Percentiles rank a stretch among this genome's conserved stretches.
These are phyloP conservation scores for Gnathonemus echidnorhynchus DNA, from an alignment of 2,113 vertebrate genomes.

Conservation along the genomic window DNA sequence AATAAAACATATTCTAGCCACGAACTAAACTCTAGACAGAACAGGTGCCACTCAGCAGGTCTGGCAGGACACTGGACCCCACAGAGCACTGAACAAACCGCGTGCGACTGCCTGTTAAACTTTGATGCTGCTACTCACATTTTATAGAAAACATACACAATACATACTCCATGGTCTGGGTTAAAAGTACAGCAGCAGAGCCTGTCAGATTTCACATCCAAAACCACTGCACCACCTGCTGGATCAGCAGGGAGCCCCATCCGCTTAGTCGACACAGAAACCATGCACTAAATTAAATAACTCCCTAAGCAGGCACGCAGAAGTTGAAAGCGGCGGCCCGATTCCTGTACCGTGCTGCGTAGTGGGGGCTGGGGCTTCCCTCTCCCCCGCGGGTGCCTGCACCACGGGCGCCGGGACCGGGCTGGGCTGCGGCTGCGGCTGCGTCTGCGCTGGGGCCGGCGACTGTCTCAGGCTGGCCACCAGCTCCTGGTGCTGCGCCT, in stretches of 20 bases:
- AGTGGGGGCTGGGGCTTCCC: conserved; percentile 44
- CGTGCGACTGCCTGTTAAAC: neutral
- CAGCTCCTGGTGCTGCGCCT: conserved; percentile 89
- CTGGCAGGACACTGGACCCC: neutral
- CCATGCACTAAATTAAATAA: neutral
- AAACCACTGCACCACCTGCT: neutral
- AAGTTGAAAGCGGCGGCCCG: neutral
- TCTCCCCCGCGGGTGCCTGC: conserved; percentile 36
- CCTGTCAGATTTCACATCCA: neutral
- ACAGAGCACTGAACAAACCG: neutral
- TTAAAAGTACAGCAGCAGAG: neutral
- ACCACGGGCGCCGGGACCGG: conserved; percentile 40
- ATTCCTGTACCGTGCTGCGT: conserved; percentile 43
- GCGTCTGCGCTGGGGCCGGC: conserved; percentile 66
- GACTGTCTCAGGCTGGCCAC: conserved; percentile 78
- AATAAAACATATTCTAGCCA: conserved; percentile 1
- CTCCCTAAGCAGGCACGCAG: neutral
- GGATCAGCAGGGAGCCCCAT: neutral
- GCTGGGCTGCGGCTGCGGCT: conserved; percentile 52
- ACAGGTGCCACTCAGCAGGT: neutral
- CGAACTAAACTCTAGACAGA: conserved; percentile 12
- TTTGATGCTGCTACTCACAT: neutral
- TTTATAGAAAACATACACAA: neutral
- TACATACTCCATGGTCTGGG: neutral
- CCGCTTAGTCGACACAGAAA: neutral